Percentiles rank a stretch among this genome's conserved stretches.
These are phyloP conservation scores for Micromussa lordhowensis DNA, from an alignment of 92 coral and sea anemone genomes.

Conservation along the genomic window DNA sequence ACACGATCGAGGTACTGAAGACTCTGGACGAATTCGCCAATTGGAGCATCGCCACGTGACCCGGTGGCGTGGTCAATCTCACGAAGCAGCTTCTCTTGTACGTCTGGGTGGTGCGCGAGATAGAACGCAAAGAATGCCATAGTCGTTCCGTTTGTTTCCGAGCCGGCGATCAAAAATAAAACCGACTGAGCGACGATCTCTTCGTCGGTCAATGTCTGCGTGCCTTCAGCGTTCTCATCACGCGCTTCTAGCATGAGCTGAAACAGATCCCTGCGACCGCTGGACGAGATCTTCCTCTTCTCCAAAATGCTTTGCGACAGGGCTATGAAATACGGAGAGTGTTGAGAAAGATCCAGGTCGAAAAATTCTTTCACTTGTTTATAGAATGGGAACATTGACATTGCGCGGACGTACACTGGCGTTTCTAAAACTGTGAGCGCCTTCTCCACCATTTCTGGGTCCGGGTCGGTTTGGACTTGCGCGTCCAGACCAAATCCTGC, in stretches of 20 bases:
- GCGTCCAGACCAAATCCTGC: slow-evolving; percentile 54
- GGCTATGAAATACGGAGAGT: slow-evolving; percentile 45
- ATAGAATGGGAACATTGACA: slow-evolving; percentile 61
- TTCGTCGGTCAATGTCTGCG: slow-evolving; percentile 50
- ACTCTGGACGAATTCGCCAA: slow-evolving; percentile 55
- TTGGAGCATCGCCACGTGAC: slow-evolving; percentile 32
- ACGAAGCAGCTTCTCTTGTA: slow-evolving; percentile 61
- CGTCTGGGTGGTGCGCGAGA: slow-evolving; percentile 64
- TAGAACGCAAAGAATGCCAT: slow-evolving; percentile 55
- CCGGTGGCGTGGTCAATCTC: slow-evolving; percentile 58
- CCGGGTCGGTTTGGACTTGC: slow-evolving; percentile 47
- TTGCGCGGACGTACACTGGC: slow-evolving; percentile 42
- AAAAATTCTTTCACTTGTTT: slow-evolving; percentile 20
- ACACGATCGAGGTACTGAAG: slow-evolving; percentile 74
- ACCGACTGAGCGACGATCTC: slow-evolving; percentile 73
- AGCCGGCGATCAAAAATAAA: slow-evolving; percentile 66
- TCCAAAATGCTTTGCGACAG: slow-evolving; percentile 52
- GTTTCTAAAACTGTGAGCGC: slow-evolving; percentile 23
- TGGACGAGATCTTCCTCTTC: slow-evolving; percentile 18
- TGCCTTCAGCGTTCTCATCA: slow-evolving; percentile 20
- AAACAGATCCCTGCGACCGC: slow-evolving; percentile 64
- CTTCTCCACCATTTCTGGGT: slow-evolving; percentile 10
- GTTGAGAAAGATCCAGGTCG: background rate
- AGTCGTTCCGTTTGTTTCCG: slow-evolving; percentile 68
- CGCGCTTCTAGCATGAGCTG: slow-evolving; percentile 76